These are phyloP conservation scores for Prorops nasuta DNA, from an alignment of 1,140 invertebrate genomes.

Conservation along the genomic window DNA sequence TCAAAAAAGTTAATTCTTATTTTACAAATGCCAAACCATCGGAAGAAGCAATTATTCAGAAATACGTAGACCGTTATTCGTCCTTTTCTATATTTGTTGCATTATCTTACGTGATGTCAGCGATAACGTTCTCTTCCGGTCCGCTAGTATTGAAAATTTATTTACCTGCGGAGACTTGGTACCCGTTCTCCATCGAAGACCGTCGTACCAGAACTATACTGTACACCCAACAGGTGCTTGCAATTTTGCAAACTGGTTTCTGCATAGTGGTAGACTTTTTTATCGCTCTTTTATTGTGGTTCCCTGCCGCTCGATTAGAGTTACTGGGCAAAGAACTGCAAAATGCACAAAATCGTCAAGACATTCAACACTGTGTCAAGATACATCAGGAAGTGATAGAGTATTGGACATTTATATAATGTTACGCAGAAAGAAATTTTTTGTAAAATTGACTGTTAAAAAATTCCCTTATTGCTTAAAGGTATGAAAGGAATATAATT, in stretches of 20 bases:
- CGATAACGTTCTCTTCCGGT: conserved; percentile 14
- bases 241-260: conserved; percentile 16
- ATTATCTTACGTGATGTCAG: background rate
- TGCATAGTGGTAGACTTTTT: conserved; percentile 18
- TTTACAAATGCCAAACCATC: background rate
- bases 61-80: conserved; percentile 25
- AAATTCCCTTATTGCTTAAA: background rate
- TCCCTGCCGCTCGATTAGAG: conserved; percentile 24
- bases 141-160: conserved; percentile 16
- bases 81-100: conserved; percentile 7
- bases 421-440: too few relatives aligned
- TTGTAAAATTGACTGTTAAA: background rate
- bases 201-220: conserved; percentile 4
- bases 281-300: conserved; percentile 26
- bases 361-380: conserved; percentile 10
- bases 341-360: background rate
- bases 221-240: conserved; percentile 22
- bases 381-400: conserved; percentile 20
- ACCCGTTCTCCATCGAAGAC: conserved; percentile 26
- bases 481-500: conserved; percentile 19
- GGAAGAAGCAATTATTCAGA: conserved; percentile 16
- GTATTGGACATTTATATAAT: conserved; percentile 12
- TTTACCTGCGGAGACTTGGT: conserved; percentile 19
- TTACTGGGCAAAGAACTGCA: conserved; percentile 15
- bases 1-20: conserved; percentile 16